phyloP scores from a whole-genome alignment of 2,888 invertebrate species.

The Melangyna quadrimaculata region DNA sequence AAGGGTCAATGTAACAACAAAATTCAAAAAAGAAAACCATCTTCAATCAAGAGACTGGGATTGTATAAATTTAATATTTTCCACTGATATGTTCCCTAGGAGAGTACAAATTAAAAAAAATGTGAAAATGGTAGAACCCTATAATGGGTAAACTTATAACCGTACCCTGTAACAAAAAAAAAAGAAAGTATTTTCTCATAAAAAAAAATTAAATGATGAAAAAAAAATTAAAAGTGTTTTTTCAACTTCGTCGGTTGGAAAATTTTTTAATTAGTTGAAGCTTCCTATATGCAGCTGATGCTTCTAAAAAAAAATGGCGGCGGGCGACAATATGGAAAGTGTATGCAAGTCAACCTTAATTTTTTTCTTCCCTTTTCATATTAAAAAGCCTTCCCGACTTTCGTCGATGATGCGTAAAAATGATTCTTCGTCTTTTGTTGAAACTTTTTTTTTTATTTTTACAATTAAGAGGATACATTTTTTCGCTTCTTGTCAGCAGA shows the following conservation, averaged over 20 bases:
- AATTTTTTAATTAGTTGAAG: constrained; percentile 66
- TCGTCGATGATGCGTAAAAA: constrained; percentile 52
- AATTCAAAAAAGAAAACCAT: neutral
- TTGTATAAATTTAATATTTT: neutral
- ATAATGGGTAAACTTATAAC: constrained; percentile 21
- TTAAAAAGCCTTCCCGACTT: constrained; percentile 5
- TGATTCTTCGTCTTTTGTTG: constrained; percentile 9
- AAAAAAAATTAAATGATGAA: neutral
- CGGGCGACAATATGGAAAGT: constrained; percentile 24
- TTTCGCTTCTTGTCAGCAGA: constrained; percentile 1
- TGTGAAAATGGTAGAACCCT: constrained; percentile 35
- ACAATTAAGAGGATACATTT: neutral
- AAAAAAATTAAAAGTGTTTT: constrained; percentile 36
- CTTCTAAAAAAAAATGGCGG: neutral
- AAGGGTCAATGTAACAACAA: too few relatives aligned
- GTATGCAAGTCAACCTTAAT: neutral
- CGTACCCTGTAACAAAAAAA: neutral
- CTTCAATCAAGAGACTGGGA: neutral
- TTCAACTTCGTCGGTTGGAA: constrained; percentile 58
- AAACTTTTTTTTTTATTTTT: constrained; percentile 21
- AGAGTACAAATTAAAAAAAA: constrained; percentile 43
- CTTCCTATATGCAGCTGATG: constrained; percentile 36
- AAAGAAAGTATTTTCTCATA: neutral
- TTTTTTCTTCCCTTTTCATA: neutral
- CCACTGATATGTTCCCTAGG: constrained; percentile 4